Conservation (phyloP, 1,140 invertebrate species). For the Nasonia longicornis region DNA sequence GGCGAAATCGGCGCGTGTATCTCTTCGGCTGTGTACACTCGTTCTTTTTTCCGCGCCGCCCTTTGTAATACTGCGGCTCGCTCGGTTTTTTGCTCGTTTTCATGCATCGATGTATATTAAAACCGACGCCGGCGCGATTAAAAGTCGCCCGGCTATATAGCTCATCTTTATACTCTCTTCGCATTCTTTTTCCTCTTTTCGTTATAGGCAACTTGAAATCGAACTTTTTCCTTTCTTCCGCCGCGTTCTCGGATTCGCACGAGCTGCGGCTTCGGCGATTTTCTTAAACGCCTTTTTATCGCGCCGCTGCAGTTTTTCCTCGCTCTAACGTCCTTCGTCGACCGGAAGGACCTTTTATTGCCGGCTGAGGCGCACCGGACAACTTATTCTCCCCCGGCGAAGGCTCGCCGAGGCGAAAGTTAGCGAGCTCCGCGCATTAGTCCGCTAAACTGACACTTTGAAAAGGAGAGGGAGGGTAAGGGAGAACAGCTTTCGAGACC, state of each 20-base stretch:
- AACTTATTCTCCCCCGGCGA: background rate
- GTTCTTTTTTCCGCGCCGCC: background rate
- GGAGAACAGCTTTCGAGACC: constrained; percentile 16
- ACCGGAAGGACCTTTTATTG: constrained; percentile 21
- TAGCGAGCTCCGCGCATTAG: constrained; percentile 8
- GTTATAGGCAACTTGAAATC: too few species aligned
- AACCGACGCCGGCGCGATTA: background rate
- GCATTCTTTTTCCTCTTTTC: too few species aligned
- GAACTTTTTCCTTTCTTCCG: background rate
- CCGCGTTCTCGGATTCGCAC: background rate
- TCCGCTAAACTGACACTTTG: constrained; percentile 22
- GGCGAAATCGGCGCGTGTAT: constrained; percentile 17
- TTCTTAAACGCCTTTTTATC: constrained; percentile 2
- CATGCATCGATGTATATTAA: background rate
- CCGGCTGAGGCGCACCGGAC: background rate
- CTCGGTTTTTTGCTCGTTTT: background rate
- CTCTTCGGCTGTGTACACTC: background rate
- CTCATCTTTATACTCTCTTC: too few species aligned
- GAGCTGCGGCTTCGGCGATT: background rate
- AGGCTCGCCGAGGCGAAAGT: constrained; percentile 5
- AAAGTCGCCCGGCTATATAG: background rate
- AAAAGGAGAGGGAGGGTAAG: background rate
- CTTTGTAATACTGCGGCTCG: background rate
- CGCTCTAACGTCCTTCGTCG: background rate
- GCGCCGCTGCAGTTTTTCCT: constrained; percentile 3